A percentile compares a stretch with the other conserved stretches of the same genome.
These are phyloP conservation scores for Eupithecia pulchellata DNA, from an alignment of 2,888 invertebrate species.

Conservation along the genomic window DNA sequence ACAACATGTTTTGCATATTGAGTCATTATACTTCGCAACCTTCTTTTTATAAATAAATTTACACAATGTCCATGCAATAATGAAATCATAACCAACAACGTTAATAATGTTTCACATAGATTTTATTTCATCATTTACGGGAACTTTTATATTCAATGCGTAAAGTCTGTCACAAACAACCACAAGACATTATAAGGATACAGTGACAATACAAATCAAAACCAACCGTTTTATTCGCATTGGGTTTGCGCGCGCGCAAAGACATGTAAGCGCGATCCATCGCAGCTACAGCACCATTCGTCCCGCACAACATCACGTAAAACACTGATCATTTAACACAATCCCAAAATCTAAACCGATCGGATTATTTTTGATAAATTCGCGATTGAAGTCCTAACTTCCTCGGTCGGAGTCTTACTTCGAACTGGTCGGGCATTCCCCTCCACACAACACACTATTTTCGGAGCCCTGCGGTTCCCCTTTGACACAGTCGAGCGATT, in stretches of 20 bases:
- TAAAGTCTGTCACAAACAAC: no score
- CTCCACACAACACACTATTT: slow-evolving; percentile 63
- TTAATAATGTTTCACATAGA: background rate
- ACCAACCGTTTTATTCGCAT: slow-evolving; percentile 71
- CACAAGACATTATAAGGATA: background rate
- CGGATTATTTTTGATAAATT: background rate
- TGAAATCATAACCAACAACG: background rate
- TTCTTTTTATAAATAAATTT: slow-evolving; percentile 16
- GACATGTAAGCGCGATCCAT: slow-evolving; percentile 85
- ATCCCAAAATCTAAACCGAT: slow-evolving; percentile 8
- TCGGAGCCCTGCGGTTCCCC: slow-evolving; percentile 66
- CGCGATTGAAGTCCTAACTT: slow-evolving; percentile 8
- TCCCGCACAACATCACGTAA: slow-evolving; percentile 73
- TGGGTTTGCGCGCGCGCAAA: slow-evolving; percentile 80
- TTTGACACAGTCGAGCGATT: slow-evolving; percentile 44
- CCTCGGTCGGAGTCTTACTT: slow-evolving; percentile 50
- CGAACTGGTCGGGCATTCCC: slow-evolving; percentile 62
- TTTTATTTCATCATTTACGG: background rate
- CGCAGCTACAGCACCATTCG: slow-evolving; percentile 75
- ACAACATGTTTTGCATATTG: slow-evolving; percentile 24
- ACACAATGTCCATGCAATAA: background rate
- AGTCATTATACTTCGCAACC: slow-evolving; percentile 20
- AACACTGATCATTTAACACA: slow-evolving; percentile 30
- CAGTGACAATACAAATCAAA: slow-evolving; percentile 31
- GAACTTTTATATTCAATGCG: background rate